phyloP scores from a whole-genome alignment of 2,797 vertebrate genomes.

The Gambelia wislizenii region DNA sequence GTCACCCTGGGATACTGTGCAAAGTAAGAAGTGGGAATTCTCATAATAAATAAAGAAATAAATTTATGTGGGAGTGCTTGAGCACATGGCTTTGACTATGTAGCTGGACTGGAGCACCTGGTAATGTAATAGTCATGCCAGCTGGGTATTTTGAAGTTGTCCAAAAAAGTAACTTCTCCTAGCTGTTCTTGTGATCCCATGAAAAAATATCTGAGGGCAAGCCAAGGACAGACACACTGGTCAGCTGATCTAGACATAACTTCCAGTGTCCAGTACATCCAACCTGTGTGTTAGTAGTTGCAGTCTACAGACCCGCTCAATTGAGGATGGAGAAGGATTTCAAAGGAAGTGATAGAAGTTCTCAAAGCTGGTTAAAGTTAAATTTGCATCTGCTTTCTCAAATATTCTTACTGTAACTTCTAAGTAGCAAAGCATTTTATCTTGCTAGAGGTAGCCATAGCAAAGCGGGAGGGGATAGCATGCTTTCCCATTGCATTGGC shows the following conservation, averaged over 20 bases:
- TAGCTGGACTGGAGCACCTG: background rate
- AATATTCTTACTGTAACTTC: background rate
- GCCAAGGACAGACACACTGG: background rate
- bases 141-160: background rate
- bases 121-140: no score
- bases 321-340: background rate
- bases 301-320: fast-evolving
- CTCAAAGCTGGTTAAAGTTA: background rate
- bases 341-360: background rate
- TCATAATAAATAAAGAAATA: background rate
- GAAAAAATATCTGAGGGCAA: background rate
- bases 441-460: background rate
- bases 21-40: background rate
- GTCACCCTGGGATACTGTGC: background rate
- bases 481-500: background rate
- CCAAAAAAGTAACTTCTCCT: no score
- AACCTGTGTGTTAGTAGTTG: fast-evolving
- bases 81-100: background rate
- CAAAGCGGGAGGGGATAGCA: background rate
- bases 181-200: background rate
- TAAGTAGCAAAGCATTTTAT: background rate
- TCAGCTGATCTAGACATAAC: background rate
- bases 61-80: background rate
- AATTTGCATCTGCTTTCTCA: background rate
- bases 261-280: fast-evolving